Conservation (phyloP, 2,888 invertebrate species). For the Lasioglossum zephyrum region DNA sequence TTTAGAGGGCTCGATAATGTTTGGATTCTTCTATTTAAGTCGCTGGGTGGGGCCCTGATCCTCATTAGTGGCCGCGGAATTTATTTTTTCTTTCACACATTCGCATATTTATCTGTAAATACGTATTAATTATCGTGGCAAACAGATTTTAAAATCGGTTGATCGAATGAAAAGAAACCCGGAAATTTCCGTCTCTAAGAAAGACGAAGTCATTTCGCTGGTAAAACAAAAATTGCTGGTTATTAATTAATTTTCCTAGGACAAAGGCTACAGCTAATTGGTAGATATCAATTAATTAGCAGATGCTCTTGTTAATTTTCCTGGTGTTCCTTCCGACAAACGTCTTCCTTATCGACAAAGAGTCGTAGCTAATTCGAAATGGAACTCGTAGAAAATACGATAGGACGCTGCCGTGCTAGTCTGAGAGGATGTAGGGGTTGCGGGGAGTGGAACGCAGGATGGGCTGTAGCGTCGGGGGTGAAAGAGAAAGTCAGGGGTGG, state of each 20-base stretch:
- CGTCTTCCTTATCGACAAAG: slow-evolving; percentile 55
- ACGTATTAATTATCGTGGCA: background rate
- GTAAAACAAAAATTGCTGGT: background rate
- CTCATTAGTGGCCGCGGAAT: background rate
- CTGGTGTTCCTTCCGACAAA: slow-evolving; percentile 7
- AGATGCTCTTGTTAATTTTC: slow-evolving; percentile 28
- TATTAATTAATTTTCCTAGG: background rate
- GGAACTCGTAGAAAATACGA: slow-evolving; percentile 69
- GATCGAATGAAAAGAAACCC: background rate
- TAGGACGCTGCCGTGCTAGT: slow-evolving; percentile 63
- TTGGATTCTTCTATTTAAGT: background rate
- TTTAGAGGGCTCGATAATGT: background rate
- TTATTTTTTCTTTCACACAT: background rate
- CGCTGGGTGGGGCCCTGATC: background rate
- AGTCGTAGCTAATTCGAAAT: slow-evolving; percentile 71
- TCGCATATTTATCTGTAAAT: background rate
- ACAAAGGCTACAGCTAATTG: slow-evolving; percentile 2
- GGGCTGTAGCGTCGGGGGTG: slow-evolving; percentile 36
- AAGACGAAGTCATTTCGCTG: background rate
- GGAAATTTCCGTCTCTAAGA: background rate
- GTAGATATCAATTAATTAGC: slow-evolving; percentile 48
- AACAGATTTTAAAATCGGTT: background rate
- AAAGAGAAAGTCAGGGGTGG: slow-evolving; percentile 45
- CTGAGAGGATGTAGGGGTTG: slow-evolving; percentile 31
- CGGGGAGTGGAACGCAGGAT: background rate